Base-by-base conservation (phyloP, 2,888 invertebrate genomes). In the Apodemia hepburni region DNA sequence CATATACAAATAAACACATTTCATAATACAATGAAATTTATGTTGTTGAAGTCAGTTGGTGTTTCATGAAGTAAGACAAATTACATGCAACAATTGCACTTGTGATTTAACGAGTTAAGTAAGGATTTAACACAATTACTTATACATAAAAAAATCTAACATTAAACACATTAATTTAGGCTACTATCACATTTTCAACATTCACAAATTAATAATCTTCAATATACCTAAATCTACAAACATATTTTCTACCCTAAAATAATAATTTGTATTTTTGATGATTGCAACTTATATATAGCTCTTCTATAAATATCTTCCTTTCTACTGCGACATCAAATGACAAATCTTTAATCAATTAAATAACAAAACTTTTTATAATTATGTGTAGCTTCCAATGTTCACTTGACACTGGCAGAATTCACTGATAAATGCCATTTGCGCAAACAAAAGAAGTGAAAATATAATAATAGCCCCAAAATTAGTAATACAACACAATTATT, bases 391-490 rank as follows among this genome's bases (percentile, higher is more conserved):
- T 22, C 22, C 22, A 22, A 22, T 22, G n/a, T n/a, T n/a, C n/a
- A n/a, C n/a, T n/a, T n/a, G 22, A 2, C 22, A 22, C 22, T 22
- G 22, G 22, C 22, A 22, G 22, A 2, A 22, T 22, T 22, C 22
- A 22, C 22, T 22, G 22, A 22, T 22, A 22, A 22, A 2, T 22
- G 22, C 22, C 22, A 22, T 22, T 22, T 2, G 2, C 22, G 2
- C 22, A 22, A 22, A 2, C n/a, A n/a, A 22, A 22, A 0, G 27
- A 54, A 54, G 27, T 27, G 54, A 54, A 54, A 54, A 54, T 54
- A 54, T 54, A 54, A 54, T 54, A 54, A 27, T 54, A 54, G 54
- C 54, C 22, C 22, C 6, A n/a, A 54, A 49, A 54, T 12, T 54
- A 61, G 29, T 49, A 15, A 60, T 29, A 45, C 17, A 45, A 15